Percentiles rank a stretch among this genome's conserved stretches.
Conservation (phyloP, 2,113 vertebrate genomes). For the Cichladusa arquata region DNA sequence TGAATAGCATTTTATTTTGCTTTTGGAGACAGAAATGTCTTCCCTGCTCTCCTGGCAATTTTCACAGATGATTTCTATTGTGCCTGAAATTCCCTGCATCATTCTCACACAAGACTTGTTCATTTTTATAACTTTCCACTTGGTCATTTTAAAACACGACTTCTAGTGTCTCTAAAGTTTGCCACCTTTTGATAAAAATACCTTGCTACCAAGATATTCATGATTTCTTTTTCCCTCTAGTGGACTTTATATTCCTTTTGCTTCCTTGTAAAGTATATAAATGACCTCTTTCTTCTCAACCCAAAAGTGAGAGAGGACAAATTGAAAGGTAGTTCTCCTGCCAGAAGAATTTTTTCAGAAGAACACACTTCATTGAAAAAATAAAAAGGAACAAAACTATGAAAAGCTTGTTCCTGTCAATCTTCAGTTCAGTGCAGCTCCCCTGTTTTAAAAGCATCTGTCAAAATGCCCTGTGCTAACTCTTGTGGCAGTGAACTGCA, state of each 20-base stretch:
- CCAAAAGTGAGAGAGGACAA: background rate
- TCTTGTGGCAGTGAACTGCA: background rate
- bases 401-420: conserved; percentile 1
- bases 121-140: background rate
- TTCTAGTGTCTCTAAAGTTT: background rate
- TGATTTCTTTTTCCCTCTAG: background rate
- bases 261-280: background rate
- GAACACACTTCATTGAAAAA: background rate
- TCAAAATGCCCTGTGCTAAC: background rate
- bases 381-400: background rate
- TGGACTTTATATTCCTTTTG: background rate
- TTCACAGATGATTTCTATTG: background rate
- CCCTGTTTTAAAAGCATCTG: background rate
- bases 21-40: background rate
- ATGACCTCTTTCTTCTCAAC: background rate
- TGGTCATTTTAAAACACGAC: conserved; percentile 19
- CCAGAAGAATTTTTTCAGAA: background rate
- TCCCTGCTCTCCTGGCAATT: background rate
- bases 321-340: background rate
- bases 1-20: background rate
- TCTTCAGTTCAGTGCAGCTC: background rate
- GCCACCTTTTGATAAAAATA: background rate
- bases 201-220: background rate
- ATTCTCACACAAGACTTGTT: conserved; percentile 6
- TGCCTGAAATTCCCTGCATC: background rate